phyloP scores from a whole-genome alignment of 2,888 invertebrate species.

The Mylabris sibirica region DNA sequence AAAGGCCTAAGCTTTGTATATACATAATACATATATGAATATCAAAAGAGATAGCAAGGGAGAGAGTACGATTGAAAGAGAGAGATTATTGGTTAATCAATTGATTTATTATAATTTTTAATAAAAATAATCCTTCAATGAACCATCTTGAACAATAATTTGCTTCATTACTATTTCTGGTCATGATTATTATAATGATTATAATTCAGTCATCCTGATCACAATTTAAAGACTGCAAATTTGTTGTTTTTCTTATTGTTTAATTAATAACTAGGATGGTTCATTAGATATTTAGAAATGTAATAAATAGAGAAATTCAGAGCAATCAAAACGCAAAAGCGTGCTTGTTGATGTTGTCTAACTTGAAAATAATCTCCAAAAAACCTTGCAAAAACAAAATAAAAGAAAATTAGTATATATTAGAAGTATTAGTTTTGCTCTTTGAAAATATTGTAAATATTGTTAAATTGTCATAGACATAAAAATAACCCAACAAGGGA shows the following conservation, averaged over 20 bases:
- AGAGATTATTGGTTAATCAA: not conserved
- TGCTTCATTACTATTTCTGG: not conserved
- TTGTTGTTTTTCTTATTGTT: not conserved
- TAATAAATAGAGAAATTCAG: conserved; percentile 9
- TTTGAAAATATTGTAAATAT: not conserved
- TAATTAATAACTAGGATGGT: not conserved
- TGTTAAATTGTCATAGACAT: conserved; percentile 1
- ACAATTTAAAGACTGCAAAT: conserved; percentile 1
- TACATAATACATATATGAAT: conserved; percentile 17
- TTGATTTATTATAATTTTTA: not conserved
- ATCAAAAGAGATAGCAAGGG: not conserved
- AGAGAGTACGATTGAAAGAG: not conserved
- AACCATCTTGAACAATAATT: not conserved
- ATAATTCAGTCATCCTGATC: no score
- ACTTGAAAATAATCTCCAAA: conserved; percentile 7
- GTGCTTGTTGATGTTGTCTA: conserved; percentile 30
- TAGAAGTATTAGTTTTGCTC: not conserved
- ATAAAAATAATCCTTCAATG: not conserved
- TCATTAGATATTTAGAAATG: not conserved
- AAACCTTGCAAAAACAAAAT: no score
- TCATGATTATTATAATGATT: not conserved
- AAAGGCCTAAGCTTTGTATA: conserved; percentile 34
- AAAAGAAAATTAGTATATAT: not conserved
- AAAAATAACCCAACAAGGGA: not conserved
- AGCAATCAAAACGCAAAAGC: conserved; percentile 32